Percentiles rank a stretch among this genome's conserved stretches.
These are phyloP conservation scores for Pipra filicauda DNA, from an alignment of 2,113 vertebrate genomes.

Conservation along the genomic window DNA sequence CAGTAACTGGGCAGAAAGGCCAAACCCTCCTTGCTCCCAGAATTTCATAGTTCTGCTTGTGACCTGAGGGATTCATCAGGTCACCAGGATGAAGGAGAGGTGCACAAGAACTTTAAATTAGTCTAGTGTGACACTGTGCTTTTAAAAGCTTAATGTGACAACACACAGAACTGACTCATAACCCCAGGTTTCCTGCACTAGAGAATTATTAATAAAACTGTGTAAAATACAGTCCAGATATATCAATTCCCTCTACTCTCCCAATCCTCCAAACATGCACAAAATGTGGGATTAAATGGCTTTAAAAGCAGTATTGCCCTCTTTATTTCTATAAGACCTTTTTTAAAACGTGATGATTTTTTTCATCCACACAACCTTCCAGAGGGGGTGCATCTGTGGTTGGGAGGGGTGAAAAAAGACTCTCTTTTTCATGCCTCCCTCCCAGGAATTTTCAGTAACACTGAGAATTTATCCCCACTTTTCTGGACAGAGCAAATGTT, in stretches of 20 bases:
- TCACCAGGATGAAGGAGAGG: not conserved
- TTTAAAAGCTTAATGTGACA: not conserved
- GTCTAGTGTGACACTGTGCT: not conserved
- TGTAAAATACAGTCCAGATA: not conserved
- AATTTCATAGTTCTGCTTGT: not conserved
- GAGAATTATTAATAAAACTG: not conserved
- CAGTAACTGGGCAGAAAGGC: too few species aligned
- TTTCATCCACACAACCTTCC: fast-evolving
- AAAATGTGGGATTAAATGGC: not conserved
- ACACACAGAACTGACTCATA: not conserved
- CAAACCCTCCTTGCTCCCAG: not conserved
- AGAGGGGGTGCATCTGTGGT: not conserved
- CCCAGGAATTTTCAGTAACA: not conserved
- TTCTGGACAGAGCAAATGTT: not conserved
- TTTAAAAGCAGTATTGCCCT: not conserved
- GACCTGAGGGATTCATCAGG: not conserved
- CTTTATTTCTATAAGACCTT: not conserved
- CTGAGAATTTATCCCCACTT: not conserved
- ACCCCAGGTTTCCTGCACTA: not conserved
- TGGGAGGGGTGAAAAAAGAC: not conserved
- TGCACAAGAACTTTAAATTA: not conserved
- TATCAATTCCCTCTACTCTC: not conserved
- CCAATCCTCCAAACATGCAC: not conserved
- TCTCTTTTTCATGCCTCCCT: not conserved
- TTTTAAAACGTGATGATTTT: not conserved